Evolutionary conservation across 2,888 invertebrate species (phyloP), one percentile per base, ranked within the genome.

Genomic region (Euspilapteryx auroguttella): DNA sequence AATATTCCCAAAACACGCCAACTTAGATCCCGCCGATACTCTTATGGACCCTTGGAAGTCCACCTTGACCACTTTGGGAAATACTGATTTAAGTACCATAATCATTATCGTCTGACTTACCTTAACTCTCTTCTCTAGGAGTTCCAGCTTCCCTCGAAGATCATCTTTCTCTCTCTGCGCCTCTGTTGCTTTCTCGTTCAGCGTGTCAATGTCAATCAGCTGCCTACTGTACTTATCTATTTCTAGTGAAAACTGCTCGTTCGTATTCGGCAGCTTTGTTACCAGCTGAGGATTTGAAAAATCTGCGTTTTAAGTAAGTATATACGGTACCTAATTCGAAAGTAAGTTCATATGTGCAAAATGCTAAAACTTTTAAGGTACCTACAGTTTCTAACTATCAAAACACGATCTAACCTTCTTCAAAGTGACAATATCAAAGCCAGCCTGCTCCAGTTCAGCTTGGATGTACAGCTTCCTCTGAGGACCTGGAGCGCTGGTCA

Each of bases 401-500:
- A n/a, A n/a, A n/a, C n/a, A n/a, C n/a, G n/a, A n/a, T n/a, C n/a
- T 17, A 5, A 81, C 82, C 73, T 81, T 81, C 49, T 80, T 81
- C 37, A 82, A 65, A 31, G 73, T 62, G 24, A 71, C 55, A 24
- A 82, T 73, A 49, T 88, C 87, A 40, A 89, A 84, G 7, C 89
- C 89, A 29, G 90, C 89, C 55, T 91, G 89, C 42, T 86, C 87
- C 36, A 91, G 55, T 56, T 89, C 90, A 0, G 89, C 90, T 64
- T 92, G 93, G 28, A 93, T 82, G 52, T 93, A 92, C 7, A 94
- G 76, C 34, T 86, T 81, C 37, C 86, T 82, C 47, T 92, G 91
- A 3, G 86, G 78, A 21, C 81, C 79, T 0, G 85, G 85, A 0
- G 92, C 85, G 20, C 89, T 86, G 43, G 84, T 82, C 30, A 94